Evolutionary conservation across 2,797 vertebrate genomes (phyloP).

Genomic region (Acridotheres tristis): DNA sequence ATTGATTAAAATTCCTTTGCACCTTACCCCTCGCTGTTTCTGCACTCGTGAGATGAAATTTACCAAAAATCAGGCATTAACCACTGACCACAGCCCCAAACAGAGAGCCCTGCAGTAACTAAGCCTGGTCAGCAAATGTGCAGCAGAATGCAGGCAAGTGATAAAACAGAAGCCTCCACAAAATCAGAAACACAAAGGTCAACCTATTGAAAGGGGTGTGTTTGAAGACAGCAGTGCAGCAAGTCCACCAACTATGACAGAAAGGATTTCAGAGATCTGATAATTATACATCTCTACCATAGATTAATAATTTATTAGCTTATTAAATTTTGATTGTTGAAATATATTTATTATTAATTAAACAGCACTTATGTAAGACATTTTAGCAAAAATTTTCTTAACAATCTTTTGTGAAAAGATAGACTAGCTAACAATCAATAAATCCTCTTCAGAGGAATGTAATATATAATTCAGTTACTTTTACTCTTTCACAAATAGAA

Average conservation of each 20-base stretch:
- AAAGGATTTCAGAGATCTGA: neutral
- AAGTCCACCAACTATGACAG: neutral
- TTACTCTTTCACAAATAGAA: neutral
- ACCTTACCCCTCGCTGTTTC: neutral
- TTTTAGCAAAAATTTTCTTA: neutral
- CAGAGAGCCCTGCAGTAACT: neutral
- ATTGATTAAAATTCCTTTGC: neutral
- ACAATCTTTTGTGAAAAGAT: neutral
- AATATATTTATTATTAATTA: conserved; percentile 54
- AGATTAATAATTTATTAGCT: conserved; percentile 43
- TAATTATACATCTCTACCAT: neutral
- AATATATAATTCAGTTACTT: neutral
- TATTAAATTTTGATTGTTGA: conserved; percentile 53
- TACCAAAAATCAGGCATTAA: neutral
- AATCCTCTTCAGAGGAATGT: neutral
- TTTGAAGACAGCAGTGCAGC: neutral
- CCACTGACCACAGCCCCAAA: neutral
- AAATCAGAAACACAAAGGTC: neutral
- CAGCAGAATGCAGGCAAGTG: neutral
- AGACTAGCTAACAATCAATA: neutral
- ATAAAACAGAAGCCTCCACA: neutral
- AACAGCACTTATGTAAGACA: neutral
- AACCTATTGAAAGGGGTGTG: neutral
- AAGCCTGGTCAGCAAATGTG: neutral
- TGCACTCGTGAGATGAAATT: neutral